These are phyloP conservation scores for Gymnodraco acuticeps DNA, from an alignment of 2,797 vertebrate genomes.

Conservation along the genomic window DNA sequence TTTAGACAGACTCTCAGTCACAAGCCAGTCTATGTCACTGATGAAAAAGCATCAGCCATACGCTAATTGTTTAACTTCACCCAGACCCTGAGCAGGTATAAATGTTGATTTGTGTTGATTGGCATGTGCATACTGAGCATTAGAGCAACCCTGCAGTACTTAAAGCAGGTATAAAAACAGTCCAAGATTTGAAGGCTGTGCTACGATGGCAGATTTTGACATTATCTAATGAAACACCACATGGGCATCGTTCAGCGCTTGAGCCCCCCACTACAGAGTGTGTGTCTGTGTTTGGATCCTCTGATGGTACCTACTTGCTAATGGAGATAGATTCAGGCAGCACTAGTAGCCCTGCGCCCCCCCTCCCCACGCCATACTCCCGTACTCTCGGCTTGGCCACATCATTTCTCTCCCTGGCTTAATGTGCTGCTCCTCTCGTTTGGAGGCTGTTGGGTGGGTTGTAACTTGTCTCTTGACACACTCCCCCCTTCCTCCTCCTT, in stretches of 20 bases:
- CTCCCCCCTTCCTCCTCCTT: slow-evolving; percentile 26
- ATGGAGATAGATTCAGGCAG: slow-evolving; percentile 80
- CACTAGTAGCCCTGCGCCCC: slow-evolving; percentile 19
- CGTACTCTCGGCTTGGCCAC: slow-evolving; percentile 45
- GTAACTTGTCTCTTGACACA: slow-evolving; percentile 75
- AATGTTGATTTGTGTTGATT: slow-evolving; percentile 7
- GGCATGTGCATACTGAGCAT: slow-evolving; percentile 8
- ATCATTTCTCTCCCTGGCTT: slow-evolving; percentile 75
- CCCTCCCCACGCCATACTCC: slow-evolving; percentile 21
- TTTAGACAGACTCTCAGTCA: not conserved
- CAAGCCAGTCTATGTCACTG: not conserved
- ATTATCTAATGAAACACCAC: slow-evolving; percentile 62
- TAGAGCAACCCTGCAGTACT: slow-evolving; percentile 2
- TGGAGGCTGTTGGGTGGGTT: slow-evolving; percentile 67
- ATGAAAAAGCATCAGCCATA: not conserved
- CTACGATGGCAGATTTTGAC: slow-evolving; percentile 30
- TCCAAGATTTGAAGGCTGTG: slow-evolving; percentile 14
- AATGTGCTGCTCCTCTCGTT: slow-evolving; percentile 72
- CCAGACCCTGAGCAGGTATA: slow-evolving; percentile 1
- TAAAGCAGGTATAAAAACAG: slow-evolving; percentile 9
- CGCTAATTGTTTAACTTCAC: not conserved
- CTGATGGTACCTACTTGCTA: slow-evolving; percentile 71
- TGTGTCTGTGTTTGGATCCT: slow-evolving; percentile 62
- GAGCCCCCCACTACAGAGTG: slow-evolving; percentile 46
- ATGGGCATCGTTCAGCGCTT: slow-evolving; percentile 53